These are phyloP conservation scores for Mareca strepera DNA, from an alignment of 2,797 vertebrate genomes.

Conservation along the genomic window DNA sequence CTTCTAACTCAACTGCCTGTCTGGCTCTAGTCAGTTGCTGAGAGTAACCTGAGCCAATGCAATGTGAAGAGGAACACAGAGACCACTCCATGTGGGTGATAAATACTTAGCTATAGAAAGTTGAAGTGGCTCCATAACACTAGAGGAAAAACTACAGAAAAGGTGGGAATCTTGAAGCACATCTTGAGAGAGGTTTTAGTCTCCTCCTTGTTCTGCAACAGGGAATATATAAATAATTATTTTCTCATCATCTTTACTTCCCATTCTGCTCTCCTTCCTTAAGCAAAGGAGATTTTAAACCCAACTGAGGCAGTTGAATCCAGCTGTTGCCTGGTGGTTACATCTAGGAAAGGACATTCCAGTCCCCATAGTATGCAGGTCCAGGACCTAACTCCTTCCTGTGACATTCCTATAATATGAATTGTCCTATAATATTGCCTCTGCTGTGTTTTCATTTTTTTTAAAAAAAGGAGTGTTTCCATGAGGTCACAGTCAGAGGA, in stretches of 20 bases:
- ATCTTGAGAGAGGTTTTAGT: not conserved
- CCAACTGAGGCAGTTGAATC: not conserved
- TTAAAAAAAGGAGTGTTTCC: not conserved
- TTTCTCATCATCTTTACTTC: not conserved
- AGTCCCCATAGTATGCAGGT: not conserved
- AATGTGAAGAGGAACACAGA: not conserved
- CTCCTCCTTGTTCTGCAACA: not conserved
- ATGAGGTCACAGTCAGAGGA: not conserved
- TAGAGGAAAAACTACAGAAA: not conserved
- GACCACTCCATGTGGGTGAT: not conserved
- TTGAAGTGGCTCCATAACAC: not conserved
- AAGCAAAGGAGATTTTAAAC: not conserved
- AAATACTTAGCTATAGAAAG: not conserved
- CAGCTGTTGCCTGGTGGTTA: not conserved
- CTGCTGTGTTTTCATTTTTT: not conserved
- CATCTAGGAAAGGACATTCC: not conserved
- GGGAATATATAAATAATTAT: not conserved
- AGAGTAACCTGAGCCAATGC: not conserved
- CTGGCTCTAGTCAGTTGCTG: not conserved
- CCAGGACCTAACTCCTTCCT: not conserved
- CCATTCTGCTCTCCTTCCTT: not conserved
- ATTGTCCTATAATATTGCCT: not conserved
- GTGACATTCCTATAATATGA: not conserved
- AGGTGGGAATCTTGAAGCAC: not conserved
- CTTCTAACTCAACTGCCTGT: not conserved